phyloP scores from a whole-genome alignment of 1,140 invertebrate genomes.

The Drosophila arawakana region DNA sequence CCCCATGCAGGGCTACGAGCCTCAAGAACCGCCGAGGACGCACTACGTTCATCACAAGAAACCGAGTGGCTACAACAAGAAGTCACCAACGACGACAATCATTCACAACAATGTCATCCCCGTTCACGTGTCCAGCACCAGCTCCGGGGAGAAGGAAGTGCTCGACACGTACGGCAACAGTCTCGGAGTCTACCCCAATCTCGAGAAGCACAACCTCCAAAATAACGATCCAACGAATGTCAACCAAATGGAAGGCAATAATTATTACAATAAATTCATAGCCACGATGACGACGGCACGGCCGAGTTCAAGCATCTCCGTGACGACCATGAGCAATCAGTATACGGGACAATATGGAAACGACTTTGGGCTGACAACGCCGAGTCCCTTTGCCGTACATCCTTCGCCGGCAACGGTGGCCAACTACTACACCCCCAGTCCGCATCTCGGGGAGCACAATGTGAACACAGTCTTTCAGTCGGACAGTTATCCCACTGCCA shows the following conservation, averaged over 20 bases:
- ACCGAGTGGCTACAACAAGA: constrained; percentile 42
- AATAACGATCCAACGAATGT: constrained; percentile 19
- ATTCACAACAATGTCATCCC: constrained; percentile 83
- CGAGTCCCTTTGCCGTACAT: constrained; percentile 65
- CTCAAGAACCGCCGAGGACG: constrained; percentile 17
- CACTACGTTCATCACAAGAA: constrained; percentile 58
- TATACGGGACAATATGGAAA: constrained; percentile 49
- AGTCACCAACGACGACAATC: constrained; percentile 66
- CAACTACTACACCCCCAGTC: constrained; percentile 73
- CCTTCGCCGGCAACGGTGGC: constrained; percentile 64
- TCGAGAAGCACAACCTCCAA: constrained; percentile 48
- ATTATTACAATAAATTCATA: constrained; percentile 40
- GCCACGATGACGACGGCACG: constrained; percentile 59
- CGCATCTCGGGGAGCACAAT: constrained; percentile 75
- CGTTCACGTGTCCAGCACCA: constrained; percentile 68
- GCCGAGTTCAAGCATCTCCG: constrained; percentile 34
- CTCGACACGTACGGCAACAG: constrained; percentile 77
- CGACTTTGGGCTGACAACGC: constrained; percentile 64
- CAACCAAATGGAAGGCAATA: constrained; percentile 33
- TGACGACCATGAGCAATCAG: constrained; percentile 42
- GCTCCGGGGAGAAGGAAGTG: constrained; percentile 72
- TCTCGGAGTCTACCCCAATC: constrained; percentile 60
- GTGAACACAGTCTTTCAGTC: constrained; percentile 68
- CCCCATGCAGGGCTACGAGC: constrained; percentile 24
- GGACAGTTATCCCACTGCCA: constrained; percentile 66